phyloP scores from a whole-genome alignment of 2,888 invertebrate genomes.

The Habrosyne pyritoides region DNA sequence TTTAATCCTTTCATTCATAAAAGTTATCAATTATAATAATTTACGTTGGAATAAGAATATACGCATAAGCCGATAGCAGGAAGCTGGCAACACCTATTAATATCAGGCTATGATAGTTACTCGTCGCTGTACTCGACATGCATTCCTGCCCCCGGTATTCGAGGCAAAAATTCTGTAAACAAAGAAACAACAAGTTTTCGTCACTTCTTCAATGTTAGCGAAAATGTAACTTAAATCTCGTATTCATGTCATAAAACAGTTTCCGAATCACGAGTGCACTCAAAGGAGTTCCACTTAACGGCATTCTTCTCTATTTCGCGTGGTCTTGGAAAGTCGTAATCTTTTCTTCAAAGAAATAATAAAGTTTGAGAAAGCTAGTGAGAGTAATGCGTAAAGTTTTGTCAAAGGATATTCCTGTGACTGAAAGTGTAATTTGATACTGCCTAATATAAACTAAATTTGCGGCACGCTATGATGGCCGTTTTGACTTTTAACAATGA shows the following conservation, averaged over 20 bases:
- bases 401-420: neutral
- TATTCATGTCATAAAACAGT: conserved; percentile 21
- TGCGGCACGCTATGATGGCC: neutral
- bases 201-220: conserved; percentile 4
- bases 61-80: conserved; percentile 41
- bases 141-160: conserved; percentile 75
- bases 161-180: conserved; percentile 74
- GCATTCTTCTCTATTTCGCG: conserved; percentile 27
- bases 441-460: neutral
- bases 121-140: conserved; percentile 45
- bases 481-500: no score
- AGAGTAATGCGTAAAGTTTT: neutral
- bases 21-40: conserved; percentile 15
- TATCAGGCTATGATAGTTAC: conserved; percentile 34
- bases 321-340: conserved; percentile 36
- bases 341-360: conserved; percentile 42
- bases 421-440: neutral
- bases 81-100: conserved; percentile 50
- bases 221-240: neutral
- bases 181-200: conserved; percentile 20
- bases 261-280: conserved; percentile 36
- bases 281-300: conserved; percentile 22
- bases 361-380: conserved; percentile 36
- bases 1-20: conserved; percentile 2
- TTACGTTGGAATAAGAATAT: conserved; percentile 47